These are phyloP conservation scores for Thecophora atra DNA, from an alignment of 2,888 invertebrate species.

Conservation along the genomic window DNA sequence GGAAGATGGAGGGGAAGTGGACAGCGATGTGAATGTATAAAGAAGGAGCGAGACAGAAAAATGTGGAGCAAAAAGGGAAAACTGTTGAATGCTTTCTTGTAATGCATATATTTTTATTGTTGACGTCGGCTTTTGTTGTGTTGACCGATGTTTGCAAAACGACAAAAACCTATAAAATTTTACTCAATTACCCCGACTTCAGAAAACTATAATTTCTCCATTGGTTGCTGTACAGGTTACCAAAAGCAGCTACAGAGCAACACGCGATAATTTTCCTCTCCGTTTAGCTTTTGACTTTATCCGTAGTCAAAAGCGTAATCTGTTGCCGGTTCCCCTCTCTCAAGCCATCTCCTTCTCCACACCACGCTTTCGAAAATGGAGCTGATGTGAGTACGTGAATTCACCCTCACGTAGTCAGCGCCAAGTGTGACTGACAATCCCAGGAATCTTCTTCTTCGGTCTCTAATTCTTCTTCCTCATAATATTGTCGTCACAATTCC, in stretches of 20 bases:
- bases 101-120: too few relatives aligned
- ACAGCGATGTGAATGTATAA: neutral
- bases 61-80: too few relatives aligned
- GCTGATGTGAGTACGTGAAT: neutral
- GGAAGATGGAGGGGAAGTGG: neutral
- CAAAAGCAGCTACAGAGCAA: too few relatives aligned
- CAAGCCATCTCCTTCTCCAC: neutral
- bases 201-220: too few relatives aligned
- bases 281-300: neutral
- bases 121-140: too few relatives aligned
- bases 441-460: conserved; percentile 14
- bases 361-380: neutral
- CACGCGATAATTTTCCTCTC: neutral
- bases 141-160: too few relatives aligned
- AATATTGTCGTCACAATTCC: neutral
- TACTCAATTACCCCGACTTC: too few relatives aligned
- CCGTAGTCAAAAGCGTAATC: neutral
- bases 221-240: too few relatives aligned
- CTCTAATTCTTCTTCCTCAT: neutral
- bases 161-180: too few relatives aligned
- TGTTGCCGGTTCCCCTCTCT: neutral
- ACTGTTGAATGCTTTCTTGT: too few relatives aligned
- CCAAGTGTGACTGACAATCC: conserved; percentile 35
- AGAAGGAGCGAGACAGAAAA: too few relatives aligned
- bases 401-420: conserved; percentile 26